Evolutionary conservation across 2,888 invertebrate genomes (phyloP), one percentile per base, ranked within the genome.

Genomic region (Drosophila prolongata): DNA sequence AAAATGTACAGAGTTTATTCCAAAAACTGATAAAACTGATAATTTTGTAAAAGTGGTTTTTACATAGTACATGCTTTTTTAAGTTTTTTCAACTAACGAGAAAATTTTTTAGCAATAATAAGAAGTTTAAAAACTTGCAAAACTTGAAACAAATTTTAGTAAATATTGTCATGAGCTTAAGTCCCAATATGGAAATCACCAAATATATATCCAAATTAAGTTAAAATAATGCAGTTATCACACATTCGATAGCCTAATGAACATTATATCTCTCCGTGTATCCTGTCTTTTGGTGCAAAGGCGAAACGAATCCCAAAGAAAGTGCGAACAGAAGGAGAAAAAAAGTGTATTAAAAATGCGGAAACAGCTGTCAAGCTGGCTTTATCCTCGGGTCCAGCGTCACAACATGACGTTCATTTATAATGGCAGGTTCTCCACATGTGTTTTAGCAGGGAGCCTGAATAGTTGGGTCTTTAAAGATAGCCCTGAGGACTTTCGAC

Each of bases 281-380:
- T 54, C 55, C 16, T 54, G 43, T 60, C 56, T 64, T 68, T 61
- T 56, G 61, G 61, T 78, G 78, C 84, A 80, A 67, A 79, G 77
- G 69, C 62, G 49, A 79, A 81, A 66, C 74, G 75, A 86, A 75
- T 65, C 56, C 65, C 56, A 73, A 80, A 64, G 62, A 73, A 77
- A 78, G 57, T 73, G 72, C 53, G 78, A 52, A 58, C 27, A 59
- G 56, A 44, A 46, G 30, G 43, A 61, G 35, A n/a, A 52, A 50
- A 79, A 84, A 87, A 84, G 73, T 81, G 79, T 85, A 85, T 89
- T 85, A 89, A 85, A 82, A 87, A 89, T 87, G 82, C 89, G 85
- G 85, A 85, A 85, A 79, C 85, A 85, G 85, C 87, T 85, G 85
- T 85, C 85, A 89, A 72, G 79, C 65, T 77, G 76, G 72, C 58